phyloP scores from a whole-genome alignment of 2,113 vertebrate species.

The Hippocampus comes region DNA sequence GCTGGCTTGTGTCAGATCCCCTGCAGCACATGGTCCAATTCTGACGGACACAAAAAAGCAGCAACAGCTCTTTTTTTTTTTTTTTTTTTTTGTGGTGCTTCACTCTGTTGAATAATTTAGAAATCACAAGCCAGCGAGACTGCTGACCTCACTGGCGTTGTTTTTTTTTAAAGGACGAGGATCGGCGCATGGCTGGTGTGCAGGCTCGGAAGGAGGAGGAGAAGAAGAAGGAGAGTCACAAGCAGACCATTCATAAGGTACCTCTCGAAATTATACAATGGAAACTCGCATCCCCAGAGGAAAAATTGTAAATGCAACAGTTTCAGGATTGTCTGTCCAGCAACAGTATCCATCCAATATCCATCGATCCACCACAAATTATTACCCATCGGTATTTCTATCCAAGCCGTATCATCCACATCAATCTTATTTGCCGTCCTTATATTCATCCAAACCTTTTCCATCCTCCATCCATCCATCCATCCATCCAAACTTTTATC shows the following conservation, averaged over 20 bases:
- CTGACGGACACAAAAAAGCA: neutral
- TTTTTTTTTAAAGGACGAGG: slow-evolving; percentile 85
- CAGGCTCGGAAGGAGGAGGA: slow-evolving; percentile 94
- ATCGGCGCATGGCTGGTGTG: slow-evolving; percentile 89
- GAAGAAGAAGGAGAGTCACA: slow-evolving; percentile 91
- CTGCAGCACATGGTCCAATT: slow-evolving; percentile 28
- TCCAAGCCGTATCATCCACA: no score
- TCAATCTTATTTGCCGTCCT: no score
- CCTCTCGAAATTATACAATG: neutral
- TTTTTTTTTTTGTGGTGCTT: slow-evolving; percentile 35
- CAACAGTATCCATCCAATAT: neutral
- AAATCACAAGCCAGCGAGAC: slow-evolving; percentile 46
- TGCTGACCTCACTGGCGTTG: slow-evolving; percentile 43
- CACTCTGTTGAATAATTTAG: slow-evolving; percentile 51
- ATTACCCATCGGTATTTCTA: no score
- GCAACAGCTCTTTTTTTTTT: neutral
- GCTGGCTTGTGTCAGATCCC: slow-evolving; percentile 34
- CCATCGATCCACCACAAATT: no score
- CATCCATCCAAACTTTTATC: no score
- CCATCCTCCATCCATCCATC: no score
- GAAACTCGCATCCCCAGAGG: neutral
- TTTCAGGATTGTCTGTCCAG: neutral
- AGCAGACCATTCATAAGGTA: slow-evolving; percentile 92
- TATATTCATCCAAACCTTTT: no score
- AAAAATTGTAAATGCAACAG: neutral